Conservation (phyloP, 2,113 vertebrate genomes). For the Chlorodrepanis virens region DNA sequence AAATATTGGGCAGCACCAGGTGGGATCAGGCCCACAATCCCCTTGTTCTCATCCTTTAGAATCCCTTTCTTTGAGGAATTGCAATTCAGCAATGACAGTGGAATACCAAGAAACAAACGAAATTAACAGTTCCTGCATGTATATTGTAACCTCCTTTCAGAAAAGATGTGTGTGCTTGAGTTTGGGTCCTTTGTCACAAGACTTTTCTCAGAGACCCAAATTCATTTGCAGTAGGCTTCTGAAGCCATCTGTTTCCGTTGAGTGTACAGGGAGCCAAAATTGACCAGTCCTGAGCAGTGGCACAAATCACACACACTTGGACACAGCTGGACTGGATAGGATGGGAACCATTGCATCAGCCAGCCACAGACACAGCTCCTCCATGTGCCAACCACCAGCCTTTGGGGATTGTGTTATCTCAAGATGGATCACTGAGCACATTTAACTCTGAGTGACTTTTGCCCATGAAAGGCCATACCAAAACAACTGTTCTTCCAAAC, state of each 20-base stretch:
- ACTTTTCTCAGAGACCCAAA: background rate
- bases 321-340: background rate
- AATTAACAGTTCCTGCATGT: background rate
- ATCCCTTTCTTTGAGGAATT: background rate
- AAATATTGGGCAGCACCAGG: background rate
- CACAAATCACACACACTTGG: background rate
- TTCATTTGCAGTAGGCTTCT: background rate
- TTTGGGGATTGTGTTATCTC: background rate
- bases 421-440: background rate
- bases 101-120: background rate
- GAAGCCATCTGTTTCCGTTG: fast-evolving
- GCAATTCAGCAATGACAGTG: background rate
- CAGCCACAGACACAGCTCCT: background rate
- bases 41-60: background rate
- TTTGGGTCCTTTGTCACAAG: background rate
- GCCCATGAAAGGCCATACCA: background rate
- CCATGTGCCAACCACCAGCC: background rate
- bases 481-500: background rate
- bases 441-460: background rate
- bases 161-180: background rate
- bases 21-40: background rate
- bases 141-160: background rate
- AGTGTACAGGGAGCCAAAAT: background rate
- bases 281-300: background rate
- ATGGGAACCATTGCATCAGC: background rate